These are phyloP conservation scores for Cryptoprocta ferox DNA, from an alignment of 2,797 vertebrate genomes.

Conservation along the genomic window DNA sequence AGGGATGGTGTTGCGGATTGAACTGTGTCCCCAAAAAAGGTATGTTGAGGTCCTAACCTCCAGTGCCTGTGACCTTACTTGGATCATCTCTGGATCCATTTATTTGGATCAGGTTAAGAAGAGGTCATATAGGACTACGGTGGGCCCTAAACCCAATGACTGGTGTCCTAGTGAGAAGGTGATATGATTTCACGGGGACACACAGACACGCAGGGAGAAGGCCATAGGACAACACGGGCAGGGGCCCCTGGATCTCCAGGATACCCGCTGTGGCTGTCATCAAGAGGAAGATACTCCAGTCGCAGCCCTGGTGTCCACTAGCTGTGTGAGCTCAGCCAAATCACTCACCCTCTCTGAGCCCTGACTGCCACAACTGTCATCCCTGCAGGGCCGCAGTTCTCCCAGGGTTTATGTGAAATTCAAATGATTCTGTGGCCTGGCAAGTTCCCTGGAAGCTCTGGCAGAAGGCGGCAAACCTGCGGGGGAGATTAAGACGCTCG, in stretches of 20 bases:
- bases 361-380: neutral
- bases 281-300: neutral
- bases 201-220: neutral
- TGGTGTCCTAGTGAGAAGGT: neutral
- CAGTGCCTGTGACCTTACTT: neutral
- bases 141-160: neutral
- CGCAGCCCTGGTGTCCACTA: fast-evolving
- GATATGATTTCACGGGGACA: neutral
- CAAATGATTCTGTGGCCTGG: neutral
- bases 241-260: neutral
- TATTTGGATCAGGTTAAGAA: neutral
- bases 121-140: neutral
- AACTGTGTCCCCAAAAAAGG: neutral
- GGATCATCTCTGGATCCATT: neutral
- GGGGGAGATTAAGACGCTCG: fast-evolving
- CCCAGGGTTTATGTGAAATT: neutral
- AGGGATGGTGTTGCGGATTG: neutral
- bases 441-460: neutral
- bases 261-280: neutral
- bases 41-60: neutral
- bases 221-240: fast-evolving
- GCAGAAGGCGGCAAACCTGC: neutral
- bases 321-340: neutral
- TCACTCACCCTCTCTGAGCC: neutral
- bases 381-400: neutral